phyloP scores from a whole-genome alignment of 2,113 vertebrate species.

The Dolichotis patagonum region DNA sequence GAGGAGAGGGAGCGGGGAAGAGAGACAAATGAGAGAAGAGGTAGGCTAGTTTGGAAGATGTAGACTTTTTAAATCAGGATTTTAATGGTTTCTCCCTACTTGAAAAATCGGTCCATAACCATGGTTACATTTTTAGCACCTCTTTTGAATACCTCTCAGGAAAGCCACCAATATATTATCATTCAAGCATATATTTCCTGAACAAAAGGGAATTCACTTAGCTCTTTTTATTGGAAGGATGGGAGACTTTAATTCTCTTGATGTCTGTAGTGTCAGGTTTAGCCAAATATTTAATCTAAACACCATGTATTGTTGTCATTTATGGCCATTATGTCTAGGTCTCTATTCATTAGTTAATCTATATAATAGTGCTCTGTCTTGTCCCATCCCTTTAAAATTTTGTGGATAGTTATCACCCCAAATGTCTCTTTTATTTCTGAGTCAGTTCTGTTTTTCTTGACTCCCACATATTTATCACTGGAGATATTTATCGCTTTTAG shows the following conservation, averaged over 20 bases:
- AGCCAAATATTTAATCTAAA: slow-evolving; percentile 72
- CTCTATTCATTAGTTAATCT: slow-evolving; percentile 40
- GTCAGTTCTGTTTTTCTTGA: slow-evolving; percentile 55
- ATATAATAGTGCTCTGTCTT: slow-evolving; percentile 38
- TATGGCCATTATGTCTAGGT: slow-evolving; percentile 56
- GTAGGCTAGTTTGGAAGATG: neutral
- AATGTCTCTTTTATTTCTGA: slow-evolving; percentile 45
- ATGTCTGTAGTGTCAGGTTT: slow-evolving; percentile 19
- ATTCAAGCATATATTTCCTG: neutral
- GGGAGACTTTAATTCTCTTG: slow-evolving; percentile 46
- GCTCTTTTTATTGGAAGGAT: neutral
- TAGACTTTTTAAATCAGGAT: neutral
- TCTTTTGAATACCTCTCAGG: neutral
- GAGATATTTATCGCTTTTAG: slow-evolving; percentile 65
- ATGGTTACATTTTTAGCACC: neutral
- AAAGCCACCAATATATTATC: neutral
- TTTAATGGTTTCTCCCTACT: slow-evolving; percentile 24
- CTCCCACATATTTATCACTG: neutral
- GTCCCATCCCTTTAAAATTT: neutral
- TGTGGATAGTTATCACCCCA: neutral
- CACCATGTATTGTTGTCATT: slow-evolving; percentile 37
- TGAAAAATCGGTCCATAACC: slow-evolving; percentile 17
- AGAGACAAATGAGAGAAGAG: neutral
- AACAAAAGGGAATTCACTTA: neutral
- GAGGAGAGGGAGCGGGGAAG: neutral